Base-by-base conservation (phyloP, 2,797 vertebrate genomes). In the Protonibea diacanthus region DNA sequence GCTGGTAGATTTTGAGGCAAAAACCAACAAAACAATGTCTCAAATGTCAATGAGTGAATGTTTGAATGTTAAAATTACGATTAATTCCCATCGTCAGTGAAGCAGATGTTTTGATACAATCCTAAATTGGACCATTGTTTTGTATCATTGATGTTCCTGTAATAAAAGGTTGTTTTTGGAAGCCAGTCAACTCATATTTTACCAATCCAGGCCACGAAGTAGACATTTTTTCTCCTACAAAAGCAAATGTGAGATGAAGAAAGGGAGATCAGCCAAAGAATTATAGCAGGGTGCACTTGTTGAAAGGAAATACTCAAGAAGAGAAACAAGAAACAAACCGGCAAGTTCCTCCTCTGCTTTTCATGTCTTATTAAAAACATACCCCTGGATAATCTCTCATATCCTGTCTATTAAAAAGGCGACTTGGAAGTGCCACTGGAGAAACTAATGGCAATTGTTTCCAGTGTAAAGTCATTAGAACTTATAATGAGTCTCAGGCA, bases 311-410 rank as follows among this genome's bases (percentile, higher is more conserved):
- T 76, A 49, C 64, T 74, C 10, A 29, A 38, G 38, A 69, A 82
- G 80, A 27, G 58, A 74, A 71, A 72, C 6, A 9, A 61, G 25
- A 70, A 74, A 78, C 33, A 45, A 86, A 86, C 38, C 58, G 1
- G 9, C 61, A 64, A 75, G 67, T 86, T 75, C 59, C 57, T 71
- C 45, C 68, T 67, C 56, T 71, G 45, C 75, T 84, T 90, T 88
- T 87, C 59, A 83, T 84, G 84, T 91, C 78, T 90, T 92, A 93
- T 92, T 94, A 86, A 92, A 93, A 93, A 90, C 92, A 92, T 86
- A 85, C 77, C 65, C 64, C 57, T 76, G 85, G 77, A 91, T 93
- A 85, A 92, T 91, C 79, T 73, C 85, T 89, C 72, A 86, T 90
- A 91, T 93, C 88, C 91, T 88, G 84, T 82, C 85, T 82, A 90